These are phyloP conservation scores for Falco peregrinus DNA, from an alignment of 2,797 vertebrate species.

Conservation along the genomic window DNA sequence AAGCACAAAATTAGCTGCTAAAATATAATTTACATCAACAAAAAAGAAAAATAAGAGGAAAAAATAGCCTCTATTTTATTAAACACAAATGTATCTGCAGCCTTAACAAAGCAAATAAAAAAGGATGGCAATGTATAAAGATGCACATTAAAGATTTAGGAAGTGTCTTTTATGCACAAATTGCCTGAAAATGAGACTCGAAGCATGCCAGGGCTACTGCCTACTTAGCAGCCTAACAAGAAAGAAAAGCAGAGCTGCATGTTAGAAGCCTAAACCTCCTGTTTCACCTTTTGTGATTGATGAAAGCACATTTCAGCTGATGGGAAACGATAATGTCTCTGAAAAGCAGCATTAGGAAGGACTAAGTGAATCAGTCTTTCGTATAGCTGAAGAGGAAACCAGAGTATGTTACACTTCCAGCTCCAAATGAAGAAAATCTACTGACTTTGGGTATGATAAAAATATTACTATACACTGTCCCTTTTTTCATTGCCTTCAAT, in stretches of 20 bases:
- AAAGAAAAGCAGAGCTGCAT: background rate
- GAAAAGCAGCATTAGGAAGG: background rate
- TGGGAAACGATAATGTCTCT: background rate
- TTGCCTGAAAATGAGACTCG: background rate
- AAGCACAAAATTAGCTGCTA: background rate
- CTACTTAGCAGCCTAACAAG: background rate
- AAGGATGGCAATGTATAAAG: background rate
- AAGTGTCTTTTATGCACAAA: background rate
- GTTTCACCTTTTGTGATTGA: background rate
- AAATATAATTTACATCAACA: background rate
- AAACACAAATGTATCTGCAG: background rate
- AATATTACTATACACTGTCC: constrained; percentile 8
- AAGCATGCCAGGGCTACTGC: background rate
- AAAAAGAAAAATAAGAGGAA: background rate
- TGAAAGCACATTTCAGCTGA: background rate
- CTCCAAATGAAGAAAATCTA: constrained; percentile 26
- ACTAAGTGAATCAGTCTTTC: constrained; percentile 6
- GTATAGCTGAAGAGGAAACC: background rate
- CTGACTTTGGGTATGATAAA: constrained; percentile 8
- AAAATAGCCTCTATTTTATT: background rate
- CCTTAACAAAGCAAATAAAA: background rate
- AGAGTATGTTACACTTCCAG: background rate
- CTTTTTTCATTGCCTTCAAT: constrained; percentile 2
- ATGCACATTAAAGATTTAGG: background rate
- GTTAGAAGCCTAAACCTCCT: background rate